Evolutionary conservation across 1,140 invertebrate genomes (phyloP).

Genomic region (Drosophila navojoa): DNA sequence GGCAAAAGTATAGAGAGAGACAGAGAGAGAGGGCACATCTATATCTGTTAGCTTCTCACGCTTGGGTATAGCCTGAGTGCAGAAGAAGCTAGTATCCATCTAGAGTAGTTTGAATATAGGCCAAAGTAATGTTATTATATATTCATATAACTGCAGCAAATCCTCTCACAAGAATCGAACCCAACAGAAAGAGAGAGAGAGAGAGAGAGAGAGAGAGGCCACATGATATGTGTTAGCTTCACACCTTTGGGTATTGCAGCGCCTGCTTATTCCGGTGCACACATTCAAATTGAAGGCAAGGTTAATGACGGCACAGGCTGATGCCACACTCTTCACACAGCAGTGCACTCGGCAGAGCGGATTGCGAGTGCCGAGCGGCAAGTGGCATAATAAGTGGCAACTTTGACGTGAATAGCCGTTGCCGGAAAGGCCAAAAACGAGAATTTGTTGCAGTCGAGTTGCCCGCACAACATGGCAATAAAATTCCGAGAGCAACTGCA

Average conservation of each 20-base stretch:
- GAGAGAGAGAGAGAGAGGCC: no score
- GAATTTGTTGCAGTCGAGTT: slow-evolving; percentile 10
- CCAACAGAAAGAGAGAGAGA: no score
- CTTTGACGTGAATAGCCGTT: slow-evolving; percentile 32
- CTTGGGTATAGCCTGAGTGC: no score
- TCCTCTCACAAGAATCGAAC: no score
- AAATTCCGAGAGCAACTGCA: slow-evolving; percentile 33
- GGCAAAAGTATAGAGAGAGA: no score
- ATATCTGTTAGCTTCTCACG: no score
- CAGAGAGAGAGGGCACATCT: no score
- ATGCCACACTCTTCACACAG: slow-evolving; percentile 4
- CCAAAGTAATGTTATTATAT: no score
- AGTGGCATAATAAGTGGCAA: slow-evolving; percentile 44
- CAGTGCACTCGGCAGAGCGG: slow-evolving; percentile 37
- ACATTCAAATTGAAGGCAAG: slow-evolving; percentile 11
- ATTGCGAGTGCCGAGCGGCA: slow-evolving; percentile 3
- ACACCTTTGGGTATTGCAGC: no score
- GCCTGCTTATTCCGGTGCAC: background rate
- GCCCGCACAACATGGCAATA: slow-evolving; percentile 44
- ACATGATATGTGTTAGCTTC: background rate
- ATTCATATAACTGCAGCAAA: no score
- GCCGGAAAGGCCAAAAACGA: background rate
- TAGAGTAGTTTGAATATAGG: no score
- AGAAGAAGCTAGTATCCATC: no score
- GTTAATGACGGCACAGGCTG: background rate